Percentiles rank a stretch among this genome's conserved stretches.
phyloP scores from a whole-genome alignment of 1,140 invertebrate genomes.

The Penaeus chinensis region DNA sequence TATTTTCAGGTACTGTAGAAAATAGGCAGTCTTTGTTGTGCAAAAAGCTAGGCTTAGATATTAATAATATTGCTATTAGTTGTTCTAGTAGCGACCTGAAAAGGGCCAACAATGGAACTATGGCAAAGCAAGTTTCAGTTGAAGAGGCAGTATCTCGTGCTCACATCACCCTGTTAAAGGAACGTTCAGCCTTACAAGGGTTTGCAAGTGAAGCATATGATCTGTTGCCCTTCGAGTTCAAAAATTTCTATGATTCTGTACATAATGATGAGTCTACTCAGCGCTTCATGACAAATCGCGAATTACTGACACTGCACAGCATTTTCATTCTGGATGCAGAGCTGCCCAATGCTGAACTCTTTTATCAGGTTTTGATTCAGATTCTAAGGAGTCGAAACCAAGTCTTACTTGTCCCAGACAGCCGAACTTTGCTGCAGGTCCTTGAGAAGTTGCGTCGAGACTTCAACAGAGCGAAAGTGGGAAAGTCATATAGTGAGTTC shows the following conservation, averaged over 20 bases:
- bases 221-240: slow-evolving; percentile 36
- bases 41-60: neutral
- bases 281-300: slow-evolving; percentile 45
- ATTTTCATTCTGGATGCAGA: slow-evolving; percentile 45
- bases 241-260: slow-evolving; percentile 13
- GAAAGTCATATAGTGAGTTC: slow-evolving; percentile 3
- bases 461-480: slow-evolving; percentile 43
- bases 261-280: neutral
- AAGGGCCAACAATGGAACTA: neutral
- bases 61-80: neutral
- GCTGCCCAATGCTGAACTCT: slow-evolving; percentile 38
- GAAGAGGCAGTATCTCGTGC: neutral
- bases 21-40: too few species aligned
- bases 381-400: slow-evolving; percentile 32
- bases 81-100: neutral
- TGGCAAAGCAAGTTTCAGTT: neutral
- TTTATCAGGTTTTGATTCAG: slow-evolving; percentile 45
- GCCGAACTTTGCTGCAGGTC: slow-evolving; percentile 41
- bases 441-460: slow-evolving; percentile 33
- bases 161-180: slow-evolving; percentile 31
- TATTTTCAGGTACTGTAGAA: too few species aligned
- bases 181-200: slow-evolving; percentile 36
- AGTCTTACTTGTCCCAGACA: slow-evolving; percentile 46
- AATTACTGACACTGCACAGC: slow-evolving; percentile 37
- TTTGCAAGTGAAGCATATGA: slow-evolving; percentile 44